Conservation (phyloP, 1,140 invertebrate genomes). For the Eciton burchellii region DNA sequence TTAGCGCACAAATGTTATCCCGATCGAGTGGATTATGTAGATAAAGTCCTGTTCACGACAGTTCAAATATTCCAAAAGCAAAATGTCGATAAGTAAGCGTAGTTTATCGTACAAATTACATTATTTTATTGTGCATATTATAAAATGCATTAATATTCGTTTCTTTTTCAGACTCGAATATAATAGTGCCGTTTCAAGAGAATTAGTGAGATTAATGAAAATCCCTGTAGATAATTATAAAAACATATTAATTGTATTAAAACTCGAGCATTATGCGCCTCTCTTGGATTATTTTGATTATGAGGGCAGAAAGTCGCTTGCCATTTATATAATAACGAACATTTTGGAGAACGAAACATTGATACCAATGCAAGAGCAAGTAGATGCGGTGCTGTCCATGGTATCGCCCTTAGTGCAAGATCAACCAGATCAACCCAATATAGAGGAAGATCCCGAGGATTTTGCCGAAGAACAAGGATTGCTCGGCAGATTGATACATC, state of each 20-base stretch:
- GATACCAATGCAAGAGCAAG: conserved; percentile 95
- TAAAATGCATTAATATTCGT: conserved; percentile 57
- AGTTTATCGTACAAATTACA: conserved; percentile 9
- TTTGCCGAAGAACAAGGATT: conserved; percentile 98
- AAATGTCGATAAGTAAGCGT: conserved; percentile 90
- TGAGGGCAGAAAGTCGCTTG: conserved; percentile 94
- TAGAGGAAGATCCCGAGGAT: conserved; percentile 94
- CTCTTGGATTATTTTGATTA: conserved; percentile 96
- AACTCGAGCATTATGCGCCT: conserved; percentile 93
- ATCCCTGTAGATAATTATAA: conserved; percentile 98
- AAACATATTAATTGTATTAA: conserved; percentile 94
- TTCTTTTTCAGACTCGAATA: conserved; percentile 88
- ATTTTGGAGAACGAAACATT: conserved; percentile 95
- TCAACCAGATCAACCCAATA: conserved; percentile 91
- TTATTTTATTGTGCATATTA: not conserved
- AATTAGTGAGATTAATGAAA: conserved; percentile 96
- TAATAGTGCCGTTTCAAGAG: conserved; percentile 94
- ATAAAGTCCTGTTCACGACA: conserved; percentile 97
- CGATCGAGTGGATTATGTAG: conserved; percentile 97
- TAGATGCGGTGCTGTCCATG: conserved; percentile 92
- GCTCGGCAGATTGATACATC: conserved; percentile 95
- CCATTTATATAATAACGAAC: conserved; percentile 95
- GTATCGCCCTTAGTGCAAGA: conserved; percentile 95
- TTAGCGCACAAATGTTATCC: conserved; percentile 98
- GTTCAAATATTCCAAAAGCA: conserved; percentile 93